phyloP scores from a whole-genome alignment of 2,113 vertebrate genomes.

The Dicaeum eximium region DNA sequence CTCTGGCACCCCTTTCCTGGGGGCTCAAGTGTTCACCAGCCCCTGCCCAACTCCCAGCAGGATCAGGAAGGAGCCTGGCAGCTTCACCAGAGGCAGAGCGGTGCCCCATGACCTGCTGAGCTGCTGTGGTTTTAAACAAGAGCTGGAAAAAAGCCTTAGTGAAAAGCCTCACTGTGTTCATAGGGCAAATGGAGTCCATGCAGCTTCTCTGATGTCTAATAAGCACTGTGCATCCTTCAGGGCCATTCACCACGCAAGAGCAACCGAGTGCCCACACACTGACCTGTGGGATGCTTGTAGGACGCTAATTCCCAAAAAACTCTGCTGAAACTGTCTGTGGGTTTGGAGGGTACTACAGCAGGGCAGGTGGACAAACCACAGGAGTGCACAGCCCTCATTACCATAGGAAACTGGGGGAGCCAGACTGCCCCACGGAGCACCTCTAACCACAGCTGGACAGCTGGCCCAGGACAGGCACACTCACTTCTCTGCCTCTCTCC shows the following conservation, averaged over 20 bases:
- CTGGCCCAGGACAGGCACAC: neutral
- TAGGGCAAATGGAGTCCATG: neutral
- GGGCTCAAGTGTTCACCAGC: fast-evolving
- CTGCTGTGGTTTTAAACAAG: neutral
- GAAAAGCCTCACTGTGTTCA: neutral
- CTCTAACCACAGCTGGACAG: neutral
- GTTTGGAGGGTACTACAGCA: neutral
- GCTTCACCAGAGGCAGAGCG: neutral
- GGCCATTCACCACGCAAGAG: neutral
- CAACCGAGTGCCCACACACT: fast-evolving
- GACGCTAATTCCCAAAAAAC: neutral
- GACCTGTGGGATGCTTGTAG: neutral
- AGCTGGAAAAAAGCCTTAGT: neutral
- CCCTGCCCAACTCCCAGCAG: neutral
- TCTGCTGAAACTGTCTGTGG: neutral
- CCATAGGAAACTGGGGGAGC: fast-evolving
- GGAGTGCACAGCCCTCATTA: neutral
- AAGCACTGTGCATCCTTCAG: neutral
- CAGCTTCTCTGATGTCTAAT: neutral
- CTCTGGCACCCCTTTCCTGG: neutral
- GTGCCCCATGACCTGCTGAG: neutral
- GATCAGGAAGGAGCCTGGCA: neutral
- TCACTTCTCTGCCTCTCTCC: neutral
- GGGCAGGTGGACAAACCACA: neutral
- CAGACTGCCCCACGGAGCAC: neutral